Conservation (phyloP, 2,113 vertebrate genomes). For the Chrysochloris asiatica region DNA sequence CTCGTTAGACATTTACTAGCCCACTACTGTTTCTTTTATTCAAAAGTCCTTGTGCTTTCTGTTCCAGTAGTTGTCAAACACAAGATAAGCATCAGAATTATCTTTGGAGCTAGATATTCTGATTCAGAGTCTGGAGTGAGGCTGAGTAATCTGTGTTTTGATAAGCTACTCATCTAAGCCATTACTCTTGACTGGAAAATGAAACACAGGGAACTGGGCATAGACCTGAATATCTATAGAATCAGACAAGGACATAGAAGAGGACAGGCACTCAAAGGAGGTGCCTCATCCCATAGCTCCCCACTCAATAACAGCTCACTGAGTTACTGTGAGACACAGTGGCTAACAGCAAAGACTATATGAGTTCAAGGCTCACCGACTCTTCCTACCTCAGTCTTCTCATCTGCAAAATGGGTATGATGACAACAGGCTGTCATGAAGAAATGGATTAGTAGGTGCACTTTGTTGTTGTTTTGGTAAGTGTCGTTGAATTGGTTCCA, state of each 20-base stretch:
- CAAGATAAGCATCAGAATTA: neutral
- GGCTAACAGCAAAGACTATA: too few relatives aligned
- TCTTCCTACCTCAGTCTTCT: neutral
- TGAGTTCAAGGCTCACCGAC: neutral
- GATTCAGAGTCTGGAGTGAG: neutral
- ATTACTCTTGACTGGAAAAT: too few relatives aligned
- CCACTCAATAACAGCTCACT: too few relatives aligned
- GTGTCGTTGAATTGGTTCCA: too few relatives aligned
- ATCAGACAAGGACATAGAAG: too few relatives aligned
- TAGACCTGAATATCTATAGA: too few relatives aligned
- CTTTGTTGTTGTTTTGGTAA: too few relatives aligned
- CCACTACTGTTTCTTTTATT: neutral
- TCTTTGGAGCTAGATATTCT: neutral
- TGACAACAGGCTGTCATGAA: neutral
- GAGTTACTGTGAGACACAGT: too few relatives aligned
- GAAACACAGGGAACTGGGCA: too few relatives aligned
- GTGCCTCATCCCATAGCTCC: too few relatives aligned
- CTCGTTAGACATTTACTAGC: neutral
- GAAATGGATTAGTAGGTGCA: neutral
- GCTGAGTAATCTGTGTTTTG: neutral
- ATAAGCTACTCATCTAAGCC: too few relatives aligned
- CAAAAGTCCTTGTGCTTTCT: neutral
- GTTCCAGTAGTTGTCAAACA: neutral
- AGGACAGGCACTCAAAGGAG: too few relatives aligned
- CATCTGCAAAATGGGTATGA: neutral